phyloP scores from a whole-genome alignment of 2,113 vertebrate genomes.

The Microtus ochrogaster region DNA sequence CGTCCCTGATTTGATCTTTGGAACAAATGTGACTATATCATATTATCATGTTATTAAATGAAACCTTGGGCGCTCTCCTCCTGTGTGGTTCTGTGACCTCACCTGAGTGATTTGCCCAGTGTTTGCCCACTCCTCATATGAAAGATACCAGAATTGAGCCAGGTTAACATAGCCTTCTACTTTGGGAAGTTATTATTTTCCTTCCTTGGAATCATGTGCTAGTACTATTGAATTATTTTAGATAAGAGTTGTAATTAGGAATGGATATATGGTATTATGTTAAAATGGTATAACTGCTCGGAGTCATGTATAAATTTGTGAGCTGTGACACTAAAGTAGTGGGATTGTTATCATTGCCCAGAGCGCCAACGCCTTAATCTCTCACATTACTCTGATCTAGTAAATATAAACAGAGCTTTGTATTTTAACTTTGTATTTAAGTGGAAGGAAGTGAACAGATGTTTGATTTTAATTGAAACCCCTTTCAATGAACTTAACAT shows the following conservation, averaged over 20 bases:
- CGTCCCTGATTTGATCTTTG: conserved; percentile 7
- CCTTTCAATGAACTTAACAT: conserved; percentile 35
- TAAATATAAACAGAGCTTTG: conserved; percentile 23
- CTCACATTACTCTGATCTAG: not conserved
- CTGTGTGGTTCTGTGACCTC: not conserved
- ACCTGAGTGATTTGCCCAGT: not conserved
- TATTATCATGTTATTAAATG: not conserved
- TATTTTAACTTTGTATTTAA: conserved; percentile 2
- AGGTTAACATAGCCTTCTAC: not conserved
- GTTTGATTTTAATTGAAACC: conserved; percentile 28
- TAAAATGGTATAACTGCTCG: conserved; percentile 27
- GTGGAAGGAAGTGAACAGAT: conserved; percentile 25
- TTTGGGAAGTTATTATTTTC: conserved; percentile 21
- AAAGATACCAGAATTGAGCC: not conserved
- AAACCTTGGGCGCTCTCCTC: too few relatives aligned
- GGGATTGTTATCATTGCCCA: not conserved
- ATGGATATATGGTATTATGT: not conserved
- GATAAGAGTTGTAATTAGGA: conserved; percentile 21
- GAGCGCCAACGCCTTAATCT: not conserved
- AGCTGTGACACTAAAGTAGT: not conserved
- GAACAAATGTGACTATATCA: not conserved
- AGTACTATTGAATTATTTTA: conserved; percentile 42
- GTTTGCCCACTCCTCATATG: not conserved
- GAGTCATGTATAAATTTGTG: not conserved
- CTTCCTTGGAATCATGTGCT: conserved; percentile 32